phyloP scores from a whole-genome alignment of 2,113 vertebrate species.

The Taurulus bubalis region DNA sequence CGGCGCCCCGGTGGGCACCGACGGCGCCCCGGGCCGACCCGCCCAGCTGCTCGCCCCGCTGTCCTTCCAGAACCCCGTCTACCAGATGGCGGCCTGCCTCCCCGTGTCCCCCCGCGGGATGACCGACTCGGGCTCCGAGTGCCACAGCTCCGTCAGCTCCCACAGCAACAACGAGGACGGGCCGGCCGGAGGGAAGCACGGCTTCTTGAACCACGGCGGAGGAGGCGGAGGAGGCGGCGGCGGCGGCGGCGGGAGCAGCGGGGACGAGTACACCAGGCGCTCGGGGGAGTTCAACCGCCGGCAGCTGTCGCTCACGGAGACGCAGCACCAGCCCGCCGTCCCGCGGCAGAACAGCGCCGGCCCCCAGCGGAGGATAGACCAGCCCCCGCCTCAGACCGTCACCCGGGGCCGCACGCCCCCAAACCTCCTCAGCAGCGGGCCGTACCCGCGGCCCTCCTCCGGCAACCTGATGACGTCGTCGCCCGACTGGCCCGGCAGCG shows the following conservation, averaged over 20 bases:
- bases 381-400: slow-evolving; percentile 87
- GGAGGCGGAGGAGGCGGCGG: slow-evolving; percentile 77
- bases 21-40: slow-evolving; percentile 88
- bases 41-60: slow-evolving; percentile 92
- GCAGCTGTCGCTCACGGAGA: slow-evolving; percentile 92
- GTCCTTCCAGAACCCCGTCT: slow-evolving; percentile 98
- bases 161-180: slow-evolving; percentile 98
- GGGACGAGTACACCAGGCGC: slow-evolving; percentile 91
- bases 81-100: slow-evolving; percentile 97
- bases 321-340: slow-evolving; percentile 86
- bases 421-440: slow-evolving; percentile 87
- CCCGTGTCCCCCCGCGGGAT: slow-evolving; percentile 92
- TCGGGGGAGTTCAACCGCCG: slow-evolving; percentile 91
- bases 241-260: slow-evolving; percentile 77
- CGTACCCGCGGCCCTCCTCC: slow-evolving; percentile 91
- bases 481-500: slow-evolving; percentile 91
- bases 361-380: slow-evolving; percentile 94
- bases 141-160: slow-evolving; percentile 97
- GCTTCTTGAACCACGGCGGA: slow-evolving; percentile 82
- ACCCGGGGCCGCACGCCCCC: slow-evolving; percentile 92
- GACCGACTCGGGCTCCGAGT: slow-evolving; percentile 94
- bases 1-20: slow-evolving; percentile 82
- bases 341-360: slow-evolving; percentile 94
- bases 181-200: slow-evolving; percentile 79
- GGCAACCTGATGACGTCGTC: slow-evolving; percentile 92